Conservation (phyloP, 2,113 vertebrate species). For the Dermatemys mawii region DNA sequence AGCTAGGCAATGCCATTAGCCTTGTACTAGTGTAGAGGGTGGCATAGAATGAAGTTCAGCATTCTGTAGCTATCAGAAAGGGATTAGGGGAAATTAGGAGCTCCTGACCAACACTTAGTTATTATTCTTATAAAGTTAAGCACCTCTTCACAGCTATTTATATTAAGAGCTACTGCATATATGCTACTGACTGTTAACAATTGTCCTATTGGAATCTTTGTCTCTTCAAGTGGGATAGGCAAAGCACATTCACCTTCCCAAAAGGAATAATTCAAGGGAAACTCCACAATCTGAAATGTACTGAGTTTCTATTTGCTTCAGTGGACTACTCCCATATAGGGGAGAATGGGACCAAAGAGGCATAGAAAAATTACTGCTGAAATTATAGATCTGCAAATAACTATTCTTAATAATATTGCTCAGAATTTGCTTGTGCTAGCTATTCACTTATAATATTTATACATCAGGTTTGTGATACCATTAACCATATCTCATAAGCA, state of each 20-base stretch:
- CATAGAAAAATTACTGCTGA: slow-evolving; percentile 9
- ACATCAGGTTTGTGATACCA: neutral
- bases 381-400: slow-evolving; percentile 27
- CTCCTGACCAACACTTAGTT: neutral
- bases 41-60: neutral
- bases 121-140: neutral
- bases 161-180: slow-evolving; percentile 5
- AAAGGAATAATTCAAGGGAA: slow-evolving; percentile 31
- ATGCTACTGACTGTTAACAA: slow-evolving; percentile 28
- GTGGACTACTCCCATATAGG: slow-evolving; percentile 33
- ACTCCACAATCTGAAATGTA: slow-evolving; percentile 1
- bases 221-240: neutral
- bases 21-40: rapidly evolving
- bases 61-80: neutral
- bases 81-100: neutral
- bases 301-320: slow-evolving; percentile 27
- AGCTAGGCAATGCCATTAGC: neutral
- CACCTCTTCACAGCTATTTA: neutral
- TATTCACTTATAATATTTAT: neutral
- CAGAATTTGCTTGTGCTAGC: neutral
- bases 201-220: slow-evolving; percentile 25
- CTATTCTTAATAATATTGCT: neutral
- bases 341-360: neutral
- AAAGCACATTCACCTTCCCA: slow-evolving; percentile 10
- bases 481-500: slow-evolving; percentile 25